phyloP scores from a whole-genome alignment of 2,797 vertebrate genomes.

The Chlorospingus semifuscus region DNA sequence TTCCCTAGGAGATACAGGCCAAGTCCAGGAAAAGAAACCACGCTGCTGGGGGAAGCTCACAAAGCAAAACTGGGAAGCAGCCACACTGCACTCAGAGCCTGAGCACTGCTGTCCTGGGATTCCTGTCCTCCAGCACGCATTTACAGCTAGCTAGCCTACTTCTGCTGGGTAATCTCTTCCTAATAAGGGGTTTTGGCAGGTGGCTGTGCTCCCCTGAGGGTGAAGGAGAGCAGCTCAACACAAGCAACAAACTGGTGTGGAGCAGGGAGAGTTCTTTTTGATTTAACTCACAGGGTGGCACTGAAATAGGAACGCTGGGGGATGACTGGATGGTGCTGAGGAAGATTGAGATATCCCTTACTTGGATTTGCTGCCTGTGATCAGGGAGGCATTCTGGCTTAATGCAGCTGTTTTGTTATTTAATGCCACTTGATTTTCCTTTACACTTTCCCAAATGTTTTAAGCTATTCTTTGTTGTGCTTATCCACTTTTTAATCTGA shows the following conservation, averaged over 20 bases:
- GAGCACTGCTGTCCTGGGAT: background rate
- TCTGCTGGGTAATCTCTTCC: slow-evolving; percentile 4
- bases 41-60: accelerated
- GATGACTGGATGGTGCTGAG: background rate
- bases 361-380: background rate
- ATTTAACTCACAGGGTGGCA: background rate
- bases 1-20: background rate
- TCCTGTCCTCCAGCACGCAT: accelerated
- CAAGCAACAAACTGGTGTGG: background rate
- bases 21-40: background rate
- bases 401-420: slow-evolving; percentile 38
- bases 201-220: background rate
- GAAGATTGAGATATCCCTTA: background rate
- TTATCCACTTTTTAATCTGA: slow-evolving; percentile 22
- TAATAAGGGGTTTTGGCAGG: background rate
- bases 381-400: background rate
- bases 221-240: background rate
- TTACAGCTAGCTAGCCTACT: background rate
- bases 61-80: background rate
- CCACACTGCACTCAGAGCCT: background rate
- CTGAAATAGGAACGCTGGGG: background rate
- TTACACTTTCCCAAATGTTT: slow-evolving; percentile 55
- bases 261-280: background rate
- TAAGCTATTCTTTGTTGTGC: slow-evolving; percentile 41
- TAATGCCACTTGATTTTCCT: slow-evolving; percentile 32